Conservation (phyloP, 1,140 invertebrate species). For the Sweltsa coloradensis region DNA sequence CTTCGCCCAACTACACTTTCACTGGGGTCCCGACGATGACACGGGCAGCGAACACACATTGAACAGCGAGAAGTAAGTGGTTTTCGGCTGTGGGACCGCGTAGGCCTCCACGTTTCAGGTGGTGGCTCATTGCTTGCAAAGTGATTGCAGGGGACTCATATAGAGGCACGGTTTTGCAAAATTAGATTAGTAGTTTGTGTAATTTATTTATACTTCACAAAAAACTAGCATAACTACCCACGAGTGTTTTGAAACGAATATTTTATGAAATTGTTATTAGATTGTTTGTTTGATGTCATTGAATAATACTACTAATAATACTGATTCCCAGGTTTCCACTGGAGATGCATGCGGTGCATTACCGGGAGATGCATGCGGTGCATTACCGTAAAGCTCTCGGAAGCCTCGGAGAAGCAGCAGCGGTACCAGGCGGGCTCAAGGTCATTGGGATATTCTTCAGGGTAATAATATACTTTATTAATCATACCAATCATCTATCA, state of each 20-base stretch:
- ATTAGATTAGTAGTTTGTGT: neutral
- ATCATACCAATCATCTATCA: too few relatives aligned
- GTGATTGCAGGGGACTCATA: neutral
- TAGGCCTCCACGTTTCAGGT: neutral
- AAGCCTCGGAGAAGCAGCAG: neutral
- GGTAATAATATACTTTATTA: too few relatives aligned
- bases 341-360: constrained; percentile 13
- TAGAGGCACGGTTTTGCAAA: neutral
- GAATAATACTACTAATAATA: too few relatives aligned
- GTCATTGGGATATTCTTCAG: constrained; percentile 8
- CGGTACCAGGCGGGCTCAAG: constrained; percentile 6
- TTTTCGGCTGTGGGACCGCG: neutral
- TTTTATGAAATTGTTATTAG: too few relatives aligned
- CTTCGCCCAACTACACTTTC: constrained; percentile 36
- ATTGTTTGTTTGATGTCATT: too few relatives aligned
- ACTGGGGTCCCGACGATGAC: constrained; percentile 33
- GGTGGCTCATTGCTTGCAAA: neutral
- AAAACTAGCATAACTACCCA: neutral
- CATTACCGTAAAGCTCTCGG: constrained; percentile 11
- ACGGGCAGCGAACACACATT: constrained; percentile 35
- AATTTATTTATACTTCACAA: neutral
- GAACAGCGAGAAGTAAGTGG: constrained; percentile 17
- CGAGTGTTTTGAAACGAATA: too few relatives aligned
- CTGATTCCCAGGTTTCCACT: constrained; percentile 13
- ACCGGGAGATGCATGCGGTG: constrained; percentile 12